Percentiles rank a stretch among this genome's conserved stretches.
Conservation (phyloP, 2,797 vertebrate genomes). For the Poeciliopsis paucimaculata region DNA sequence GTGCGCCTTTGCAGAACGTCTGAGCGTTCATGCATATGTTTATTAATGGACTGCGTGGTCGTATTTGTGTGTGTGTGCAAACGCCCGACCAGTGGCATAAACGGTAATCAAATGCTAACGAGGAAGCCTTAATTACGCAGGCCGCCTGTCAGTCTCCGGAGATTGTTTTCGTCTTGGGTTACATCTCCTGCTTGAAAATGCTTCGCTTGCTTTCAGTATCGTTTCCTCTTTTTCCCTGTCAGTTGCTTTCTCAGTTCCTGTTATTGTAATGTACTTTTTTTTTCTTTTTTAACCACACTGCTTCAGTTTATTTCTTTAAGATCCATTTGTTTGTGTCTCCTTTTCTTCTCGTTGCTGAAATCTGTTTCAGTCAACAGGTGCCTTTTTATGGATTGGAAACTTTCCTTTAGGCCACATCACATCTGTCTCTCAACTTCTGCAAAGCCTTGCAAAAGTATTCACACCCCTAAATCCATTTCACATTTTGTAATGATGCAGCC, state of each 20-base stretch:
- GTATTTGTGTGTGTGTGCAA: constrained; percentile 28
- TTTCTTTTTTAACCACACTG: neutral
- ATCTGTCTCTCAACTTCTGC: constrained; percentile 17
- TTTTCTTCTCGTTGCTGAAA: neutral
- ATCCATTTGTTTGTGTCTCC: neutral
- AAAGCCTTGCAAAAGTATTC: neutral
- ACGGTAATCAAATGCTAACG: constrained; percentile 73
- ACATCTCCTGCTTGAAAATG: constrained; percentile 23
- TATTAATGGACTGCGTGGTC: constrained; percentile 44
- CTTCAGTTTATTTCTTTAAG: neutral
- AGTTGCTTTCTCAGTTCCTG: constrained; percentile 37
- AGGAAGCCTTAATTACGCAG: constrained; percentile 46
- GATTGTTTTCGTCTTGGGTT: constrained; percentile 32
- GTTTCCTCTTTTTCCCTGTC: constrained; percentile 28
- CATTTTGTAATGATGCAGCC: neutral
- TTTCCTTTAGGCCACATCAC: constrained; percentile 27
- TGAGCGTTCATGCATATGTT: constrained; percentile 50
- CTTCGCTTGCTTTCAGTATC: constrained; percentile 19
- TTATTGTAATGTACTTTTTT: constrained; percentile 2
- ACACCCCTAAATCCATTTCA: neutral
- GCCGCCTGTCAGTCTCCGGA: constrained; percentile 27
- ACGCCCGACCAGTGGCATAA: constrained; percentile 50
- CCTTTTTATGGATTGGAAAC: constrained; percentile 21
- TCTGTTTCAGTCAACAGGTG: constrained; percentile 23
- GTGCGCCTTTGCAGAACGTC: constrained; percentile 46